Evolutionary conservation across 1,140 invertebrate species (phyloP).

Genomic region (Trissolcus basalis): DNA sequence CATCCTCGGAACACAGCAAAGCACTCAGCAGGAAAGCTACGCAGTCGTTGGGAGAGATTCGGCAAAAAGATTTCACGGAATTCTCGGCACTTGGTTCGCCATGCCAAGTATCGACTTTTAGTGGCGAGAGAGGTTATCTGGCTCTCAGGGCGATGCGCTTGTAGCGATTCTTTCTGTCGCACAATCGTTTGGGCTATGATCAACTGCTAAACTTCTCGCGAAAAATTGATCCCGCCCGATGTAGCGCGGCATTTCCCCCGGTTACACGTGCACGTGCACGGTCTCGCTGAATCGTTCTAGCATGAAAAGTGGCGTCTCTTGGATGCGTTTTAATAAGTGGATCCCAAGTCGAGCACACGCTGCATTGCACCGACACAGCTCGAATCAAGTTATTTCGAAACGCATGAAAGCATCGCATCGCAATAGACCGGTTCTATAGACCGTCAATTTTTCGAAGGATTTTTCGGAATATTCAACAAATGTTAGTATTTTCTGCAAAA

Average conservation of each 20-base stretch:
- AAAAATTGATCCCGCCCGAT: conserved; percentile 59
- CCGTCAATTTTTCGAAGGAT: conserved; percentile 15
- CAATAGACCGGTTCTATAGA: conserved; percentile 2
- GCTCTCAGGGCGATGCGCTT: conserved; percentile 64
- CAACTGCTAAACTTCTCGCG: conserved; percentile 63
- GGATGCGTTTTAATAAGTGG: conserved; percentile 38
- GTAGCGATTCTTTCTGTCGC: conserved; percentile 33
- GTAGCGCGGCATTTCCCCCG: too few species aligned
- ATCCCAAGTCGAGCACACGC: conserved; percentile 25
- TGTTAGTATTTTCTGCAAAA: conserved; percentile 6
- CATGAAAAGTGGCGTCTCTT: conserved; percentile 23
- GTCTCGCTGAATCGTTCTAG: conserved; percentile 12
- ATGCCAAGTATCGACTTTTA: conserved; percentile 61
- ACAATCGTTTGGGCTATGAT: conserved; percentile 54
- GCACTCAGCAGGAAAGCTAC: conserved; percentile 57
- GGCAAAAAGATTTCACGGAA: conserved; percentile 59
- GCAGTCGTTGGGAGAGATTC: conserved; percentile 56
- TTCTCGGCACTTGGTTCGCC: conserved; percentile 54
- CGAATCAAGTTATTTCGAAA: conserved; percentile 14
- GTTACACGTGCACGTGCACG: conserved; percentile 17
- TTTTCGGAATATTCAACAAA: conserved; percentile 17
- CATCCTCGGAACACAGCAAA: conserved; percentile 52
- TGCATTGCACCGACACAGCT: conserved; percentile 5
- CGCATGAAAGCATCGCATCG: not conserved
- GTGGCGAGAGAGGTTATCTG: conserved; percentile 64